Base-by-base conservation (phyloP, 2,113 vertebrate genomes). In the Hydrolagus affinis region DNA sequence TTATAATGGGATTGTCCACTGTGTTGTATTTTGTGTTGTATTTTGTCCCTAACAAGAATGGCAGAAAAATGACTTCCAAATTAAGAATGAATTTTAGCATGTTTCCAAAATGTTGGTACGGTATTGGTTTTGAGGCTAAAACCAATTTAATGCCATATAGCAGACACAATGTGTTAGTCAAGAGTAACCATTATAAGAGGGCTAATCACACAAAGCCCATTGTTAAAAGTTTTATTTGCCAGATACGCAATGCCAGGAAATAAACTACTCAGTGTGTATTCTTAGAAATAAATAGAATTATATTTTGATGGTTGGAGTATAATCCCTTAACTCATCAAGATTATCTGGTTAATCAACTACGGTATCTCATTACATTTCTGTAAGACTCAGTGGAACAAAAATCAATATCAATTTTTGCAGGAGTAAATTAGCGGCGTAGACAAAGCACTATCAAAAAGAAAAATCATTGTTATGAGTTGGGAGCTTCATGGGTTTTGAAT, bases 371-470 rank as follows among this genome's bases (percentile, higher is more conserved):
- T 77, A 80, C 62, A 66, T 66, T 62, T 66, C 23, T 83, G 60
- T 30, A 83, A 83, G 62, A 15, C 25, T 68, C 32, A 19, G 73
- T 56, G 78, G 32, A 64, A 83, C 66, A 80, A 30, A 83, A 64
- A 83, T 66, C 60, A 32, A 66, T 66, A 21, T 23, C 76, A 62
- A n/a, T 32, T 83, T 83, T 83, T 83, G 28, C 62, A 66, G 78
- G 28, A 10, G 21, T 15, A 62, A 23, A 7, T 80, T 80, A 64
- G 23, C 77, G 64, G 15, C 23, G 19, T n/a, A 66, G 9, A 30
- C 12, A 80, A 60, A 60, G 11, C 57, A 78, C 76, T 80, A 23
- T 59, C 60, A 19, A 64, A 69, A 69, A 30, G 32, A 66, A 30
- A 30, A 83, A 83, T 66, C 12, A 23, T 17, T 8, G 11, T 62